Evolutionary conservation across 1,140 invertebrate species (phyloP).

Genomic region (Pteromalus puparum): DNA sequence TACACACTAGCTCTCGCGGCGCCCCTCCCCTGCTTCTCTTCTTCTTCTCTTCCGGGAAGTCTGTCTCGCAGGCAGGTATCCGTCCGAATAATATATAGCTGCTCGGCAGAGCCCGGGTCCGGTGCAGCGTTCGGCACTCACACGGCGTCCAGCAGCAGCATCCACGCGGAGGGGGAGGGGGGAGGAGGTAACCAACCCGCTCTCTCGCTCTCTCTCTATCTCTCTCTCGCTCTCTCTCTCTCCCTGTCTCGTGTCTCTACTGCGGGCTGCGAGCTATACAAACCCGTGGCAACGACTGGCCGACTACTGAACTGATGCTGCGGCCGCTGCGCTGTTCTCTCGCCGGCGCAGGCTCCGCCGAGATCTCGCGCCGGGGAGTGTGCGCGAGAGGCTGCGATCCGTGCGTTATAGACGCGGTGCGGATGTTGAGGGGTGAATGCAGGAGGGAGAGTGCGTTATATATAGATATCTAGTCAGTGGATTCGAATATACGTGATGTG

Average conservation of each 20-base stretch:
- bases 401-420: background rate
- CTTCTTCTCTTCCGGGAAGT: background rate
- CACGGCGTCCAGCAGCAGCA: background rate
- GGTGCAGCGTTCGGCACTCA: background rate
- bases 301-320: conserved; percentile 68
- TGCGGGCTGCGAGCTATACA: conserved; percentile 59
- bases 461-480: no score
- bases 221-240: conserved; percentile 26
- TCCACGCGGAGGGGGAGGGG: background rate
- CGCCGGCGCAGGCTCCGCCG: conserved; percentile 62
- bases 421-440: background rate
- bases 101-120: no score
- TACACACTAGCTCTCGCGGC: background rate
- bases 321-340: background rate
- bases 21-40: background rate
- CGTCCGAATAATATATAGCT: background rate
- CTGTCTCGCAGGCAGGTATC: background rate
- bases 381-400: background rate
- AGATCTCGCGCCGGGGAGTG: conserved; percentile 12
- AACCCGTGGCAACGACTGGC: conserved; percentile 71
- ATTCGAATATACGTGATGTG: no score
- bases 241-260: background rate
- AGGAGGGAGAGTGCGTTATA: background rate
- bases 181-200: background rate
- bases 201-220: background rate